Base-by-base conservation (phyloP, 2,888 invertebrate genomes). In the Temnothorax ravouxi region DNA sequence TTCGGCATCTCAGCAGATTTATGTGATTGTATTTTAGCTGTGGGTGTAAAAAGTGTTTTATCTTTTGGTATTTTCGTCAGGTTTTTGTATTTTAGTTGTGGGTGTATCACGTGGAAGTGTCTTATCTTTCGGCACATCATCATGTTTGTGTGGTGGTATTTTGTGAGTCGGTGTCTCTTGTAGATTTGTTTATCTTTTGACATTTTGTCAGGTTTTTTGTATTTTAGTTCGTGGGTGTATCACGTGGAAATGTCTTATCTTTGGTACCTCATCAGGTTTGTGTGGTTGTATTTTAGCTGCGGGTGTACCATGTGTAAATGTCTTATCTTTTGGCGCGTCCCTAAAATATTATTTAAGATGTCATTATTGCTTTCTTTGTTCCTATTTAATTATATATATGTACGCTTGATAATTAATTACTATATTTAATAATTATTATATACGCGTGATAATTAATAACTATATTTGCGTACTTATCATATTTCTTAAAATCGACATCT, bases 281-380 rank as follows among this genome's bases (percentile, higher is more conserved):
- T 38, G 50, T 52, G 21, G 25, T 9, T 47, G 61, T 38, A 9
- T 15, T 50, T 64, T 64, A 75, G 2, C 6, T 21, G n/a, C 21
- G 18, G n/a, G 13, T 74, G 25, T 74, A 8, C n/a, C 59, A n/a
- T 9, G 38, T 25, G 25, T 25, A 71, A 47, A 0, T 74, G 74
- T 61, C 61, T 44, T 81, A 54, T 54, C 29, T 34, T 75, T 75
- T 18, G 44, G 3, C n/a, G 64, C 13, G 1, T 52, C 61, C 61
- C 81, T 81, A 62, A 61, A 81, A 81, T 59, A 52, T 47, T 52
- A 74, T 81, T 52, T 44, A 52, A 52, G 9, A 67, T 18, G 0
- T 54, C 13, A 41, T 66, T 44, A 66, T 25, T 77, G n/a, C 3
- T 61, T 13, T 34, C 3, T 21, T 61, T 47, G 2, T 34, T 38